phyloP scores from a whole-genome alignment of 2,888 invertebrate genomes.

The Cantharis flavilabris region DNA sequence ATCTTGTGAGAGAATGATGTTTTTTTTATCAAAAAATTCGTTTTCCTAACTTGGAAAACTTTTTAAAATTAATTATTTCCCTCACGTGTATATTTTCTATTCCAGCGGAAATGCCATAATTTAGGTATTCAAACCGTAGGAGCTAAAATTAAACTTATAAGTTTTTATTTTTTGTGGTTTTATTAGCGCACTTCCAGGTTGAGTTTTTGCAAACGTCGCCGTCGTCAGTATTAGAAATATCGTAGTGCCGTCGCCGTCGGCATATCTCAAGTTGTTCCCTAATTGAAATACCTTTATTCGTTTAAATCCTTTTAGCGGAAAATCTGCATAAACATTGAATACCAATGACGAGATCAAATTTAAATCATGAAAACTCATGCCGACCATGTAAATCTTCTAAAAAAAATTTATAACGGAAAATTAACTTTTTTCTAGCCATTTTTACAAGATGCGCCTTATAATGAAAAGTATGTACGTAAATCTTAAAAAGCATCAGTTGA shows the following conservation, averaged over 20 bases:
- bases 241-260: neutral
- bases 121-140: no score
- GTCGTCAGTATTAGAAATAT: neutral
- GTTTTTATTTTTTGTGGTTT: neutral
- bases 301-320: neutral
- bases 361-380: neutral
- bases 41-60: neutral
- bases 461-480: neutral
- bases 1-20: neutral
- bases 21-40: neutral
- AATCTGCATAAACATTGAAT: neutral
- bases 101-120: neutral
- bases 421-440: neutral
- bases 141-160: neutral
- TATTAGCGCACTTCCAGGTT: neutral
- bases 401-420: neutral
- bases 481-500: neutral
- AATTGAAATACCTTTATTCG: neutral
- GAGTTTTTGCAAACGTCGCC: neutral
- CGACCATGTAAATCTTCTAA: neutral
- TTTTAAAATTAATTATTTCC: neutral
- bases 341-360: neutral
- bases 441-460: neutral
- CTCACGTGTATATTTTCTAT: neutral
- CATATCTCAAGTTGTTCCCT: neutral